Percentiles rank a stretch among this genome's conserved stretches.
These are phyloP conservation scores for Craseonycteris thonglongyai DNA, from an alignment of 2,113 vertebrate species.

Conservation along the genomic window DNA sequence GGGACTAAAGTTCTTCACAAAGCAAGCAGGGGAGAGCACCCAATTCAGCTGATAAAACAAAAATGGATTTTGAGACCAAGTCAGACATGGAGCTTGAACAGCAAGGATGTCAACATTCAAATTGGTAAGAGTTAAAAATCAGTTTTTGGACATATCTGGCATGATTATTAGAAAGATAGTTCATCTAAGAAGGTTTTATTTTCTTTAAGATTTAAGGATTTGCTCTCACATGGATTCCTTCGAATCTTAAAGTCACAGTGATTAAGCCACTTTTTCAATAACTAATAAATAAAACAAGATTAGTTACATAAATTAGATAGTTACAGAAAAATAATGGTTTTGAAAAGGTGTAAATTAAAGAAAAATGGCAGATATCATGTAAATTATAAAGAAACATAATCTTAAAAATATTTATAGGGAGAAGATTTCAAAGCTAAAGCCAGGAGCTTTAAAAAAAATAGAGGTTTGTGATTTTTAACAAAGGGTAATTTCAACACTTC, in stretches of 20 bases:
- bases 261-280: background rate
- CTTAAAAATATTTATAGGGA: background rate
- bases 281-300: background rate
- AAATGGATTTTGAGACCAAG: background rate
- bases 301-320: background rate
- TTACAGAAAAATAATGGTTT: background rate
- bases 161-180: background rate
- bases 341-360: background rate
- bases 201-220: background rate
- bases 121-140: background rate
- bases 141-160: background rate
- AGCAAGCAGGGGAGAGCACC: background rate
- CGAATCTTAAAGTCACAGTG: background rate
- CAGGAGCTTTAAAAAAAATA: background rate
- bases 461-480: background rate
- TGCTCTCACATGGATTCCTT: background rate
- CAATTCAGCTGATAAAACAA: background rate
- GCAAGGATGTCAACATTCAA: background rate
- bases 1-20: background rate
- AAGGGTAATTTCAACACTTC: background rate
- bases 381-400: background rate
- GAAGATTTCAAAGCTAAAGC: background rate
- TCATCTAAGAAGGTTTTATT: background rate
- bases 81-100: background rate
- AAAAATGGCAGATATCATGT: background rate